These are phyloP conservation scores for Drosophila pseudoananassae DNA, from an alignment of 1,140 invertebrate species.

Conservation along the genomic window DNA sequence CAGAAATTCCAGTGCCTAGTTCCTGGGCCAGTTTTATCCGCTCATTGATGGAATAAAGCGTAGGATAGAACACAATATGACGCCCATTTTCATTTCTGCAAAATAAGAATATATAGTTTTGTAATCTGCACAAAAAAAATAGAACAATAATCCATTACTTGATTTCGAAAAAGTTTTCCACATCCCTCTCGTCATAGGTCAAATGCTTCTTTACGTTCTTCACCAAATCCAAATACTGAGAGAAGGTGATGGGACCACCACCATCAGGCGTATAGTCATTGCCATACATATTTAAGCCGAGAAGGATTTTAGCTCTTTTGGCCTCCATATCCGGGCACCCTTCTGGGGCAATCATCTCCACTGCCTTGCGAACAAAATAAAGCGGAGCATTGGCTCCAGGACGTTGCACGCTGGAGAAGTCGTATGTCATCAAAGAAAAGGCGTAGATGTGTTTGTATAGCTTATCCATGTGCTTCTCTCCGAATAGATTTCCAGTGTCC, in stretches of 20 bases:
- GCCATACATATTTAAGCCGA: slow-evolving; percentile 98
- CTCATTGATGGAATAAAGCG: slow-evolving; percentile 92
- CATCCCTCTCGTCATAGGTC: slow-evolving; percentile 90
- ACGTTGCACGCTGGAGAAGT: slow-evolving; percentile 93
- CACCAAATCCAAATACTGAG: slow-evolving; percentile 90
- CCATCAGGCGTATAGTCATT: slow-evolving; percentile 92
- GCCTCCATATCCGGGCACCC: slow-evolving; percentile 85
- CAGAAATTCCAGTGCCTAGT: slow-evolving; percentile 92
- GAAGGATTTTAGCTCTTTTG: slow-evolving; percentile 91
- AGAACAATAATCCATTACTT: slow-evolving; percentile 86
- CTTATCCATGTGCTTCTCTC: slow-evolving; percentile 90
- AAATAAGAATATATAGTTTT: not conserved
- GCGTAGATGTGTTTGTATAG: slow-evolving; percentile 91
- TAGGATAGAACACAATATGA: slow-evolving; percentile 94
- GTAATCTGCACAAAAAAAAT: not conserved
- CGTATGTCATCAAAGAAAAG: slow-evolving; percentile 98
- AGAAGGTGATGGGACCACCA: slow-evolving; percentile 91
- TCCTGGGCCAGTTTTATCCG: slow-evolving; percentile 92
- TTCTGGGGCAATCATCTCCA: slow-evolving; percentile 89
- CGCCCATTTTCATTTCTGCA: slow-evolving; percentile 86
- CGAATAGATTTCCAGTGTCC: slow-evolving; percentile 89
- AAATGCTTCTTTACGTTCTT: slow-evolving; percentile 89
- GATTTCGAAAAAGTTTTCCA: slow-evolving; percentile 94
- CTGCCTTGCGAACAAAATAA: slow-evolving; percentile 91
- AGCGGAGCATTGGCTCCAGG: slow-evolving; percentile 95